Evolutionary conservation across 2,888 invertebrate genomes (phyloP), one percentile per base, ranked within the genome.

Genomic region (Eurytoma adleriae): DNA sequence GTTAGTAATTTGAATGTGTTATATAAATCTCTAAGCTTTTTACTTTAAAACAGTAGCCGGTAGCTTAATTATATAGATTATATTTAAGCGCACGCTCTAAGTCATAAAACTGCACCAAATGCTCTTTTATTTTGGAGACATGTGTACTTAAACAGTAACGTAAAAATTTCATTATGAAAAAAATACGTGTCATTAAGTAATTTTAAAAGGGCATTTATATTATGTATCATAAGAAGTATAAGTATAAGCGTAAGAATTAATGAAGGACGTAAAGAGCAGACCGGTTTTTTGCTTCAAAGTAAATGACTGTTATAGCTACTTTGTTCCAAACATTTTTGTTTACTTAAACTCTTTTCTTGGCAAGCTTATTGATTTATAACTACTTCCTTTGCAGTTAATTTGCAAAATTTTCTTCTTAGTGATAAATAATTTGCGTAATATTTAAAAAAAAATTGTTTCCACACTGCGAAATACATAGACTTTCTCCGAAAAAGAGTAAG

Each of bases 51-150:
- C 52, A 52, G 73, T 20, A 74, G 20, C 48, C 40, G 24, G 59
- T 18, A 3, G 13, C 56, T 24, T 64, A 69, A 69, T 66, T 62
- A 73, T 24, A 54, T 30, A 54, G 40, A 68, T 68, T 68, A 78
- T 61, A 68, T 73, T 78, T 68, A 78, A 56, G 71, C 56, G 52
- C 50, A 62, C 27, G 40, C 54, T 66, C 12, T 16, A n/a, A 72
- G 14, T 48, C 72, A 62, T 78, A 61, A 73, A 78, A 66, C 56
- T 62, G 40, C 14, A 48, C 48, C 70, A 50, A 57, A 18, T 24
- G 50, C 20, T 57, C 40, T 48, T 59, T 68, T 27, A 68, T 75
- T 67, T 30, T 20, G n/a, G 20, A 30, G 68, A 68, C 12, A 0
- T 59, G 27, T 20, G 62, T 20, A 69, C 69, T 68, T 50, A 40